These are phyloP conservation scores for Motacilla alba DNA, from an alignment of 2,113 vertebrate species.

Conservation along the genomic window DNA sequence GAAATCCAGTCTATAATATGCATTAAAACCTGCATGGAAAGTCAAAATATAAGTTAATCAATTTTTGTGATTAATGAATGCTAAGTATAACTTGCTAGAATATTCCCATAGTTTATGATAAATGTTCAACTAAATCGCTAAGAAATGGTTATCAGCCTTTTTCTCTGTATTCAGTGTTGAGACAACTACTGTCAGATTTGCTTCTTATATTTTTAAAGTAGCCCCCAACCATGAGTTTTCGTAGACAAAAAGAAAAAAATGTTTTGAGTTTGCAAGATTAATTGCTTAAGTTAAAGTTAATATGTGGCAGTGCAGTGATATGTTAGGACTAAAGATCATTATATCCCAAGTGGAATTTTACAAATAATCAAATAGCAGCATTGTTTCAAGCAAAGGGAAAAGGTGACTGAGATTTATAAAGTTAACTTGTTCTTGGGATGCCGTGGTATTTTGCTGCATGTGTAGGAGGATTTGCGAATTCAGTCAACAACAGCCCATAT, in stretches of 20 bases:
- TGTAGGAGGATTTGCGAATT: constrained; percentile 58
- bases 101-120: background rate
- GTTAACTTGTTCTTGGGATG: constrained; percentile 43
- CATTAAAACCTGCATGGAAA: background rate
- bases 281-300: background rate
- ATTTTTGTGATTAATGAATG: background rate
- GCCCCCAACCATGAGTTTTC: background rate
- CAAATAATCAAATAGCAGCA: constrained; percentile 21
- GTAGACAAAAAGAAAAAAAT: background rate
- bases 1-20: background rate
- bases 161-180: background rate
- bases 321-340: background rate
- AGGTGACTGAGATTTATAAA: constrained; percentile 19
- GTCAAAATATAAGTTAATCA: background rate
- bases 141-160: background rate
- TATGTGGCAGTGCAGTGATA: background rate
- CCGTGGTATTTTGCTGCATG: constrained; percentile 19
- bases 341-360: constrained; percentile 24
- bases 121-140: background rate
- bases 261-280: background rate
- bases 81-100: background rate
- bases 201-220: background rate
- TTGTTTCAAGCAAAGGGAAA: constrained; percentile 47
- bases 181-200: background rate
- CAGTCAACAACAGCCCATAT: background rate